These are phyloP conservation scores for Solea solea DNA, from an alignment of 2,113 vertebrate species.

Conservation along the genomic window DNA sequence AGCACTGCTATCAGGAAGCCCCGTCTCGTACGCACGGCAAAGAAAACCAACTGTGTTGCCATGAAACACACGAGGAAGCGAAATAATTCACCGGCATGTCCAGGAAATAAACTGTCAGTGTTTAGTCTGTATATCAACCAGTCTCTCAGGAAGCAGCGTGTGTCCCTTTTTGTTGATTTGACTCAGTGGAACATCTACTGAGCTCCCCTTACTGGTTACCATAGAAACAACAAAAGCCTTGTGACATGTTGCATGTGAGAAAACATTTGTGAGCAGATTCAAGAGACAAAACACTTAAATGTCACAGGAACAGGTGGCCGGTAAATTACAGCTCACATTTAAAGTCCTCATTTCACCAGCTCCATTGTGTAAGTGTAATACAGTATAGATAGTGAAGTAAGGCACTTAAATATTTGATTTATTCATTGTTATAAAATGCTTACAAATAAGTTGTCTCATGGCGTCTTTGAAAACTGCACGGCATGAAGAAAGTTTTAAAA, in stretches of 20 bases:
- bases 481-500: not conserved
- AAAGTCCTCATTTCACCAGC: not conserved
- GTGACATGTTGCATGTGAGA: not conserved
- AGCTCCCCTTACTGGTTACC: conserved; percentile 8
- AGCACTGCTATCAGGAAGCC: too few species aligned
- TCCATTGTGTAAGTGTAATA: not conserved
- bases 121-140: not conserved
- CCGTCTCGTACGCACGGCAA: too few species aligned
- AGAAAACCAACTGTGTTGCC: too few species aligned
- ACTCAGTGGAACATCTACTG: conserved; percentile 4
- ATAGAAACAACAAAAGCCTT: conserved; percentile 24
- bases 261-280: not conserved
- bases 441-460: not conserved
- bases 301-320: not conserved
- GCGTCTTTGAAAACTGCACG: conserved; percentile 12
- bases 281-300: not conserved
- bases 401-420: too few species aligned
- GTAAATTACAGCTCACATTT: not conserved
- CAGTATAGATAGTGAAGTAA: not conserved
- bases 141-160: conserved; percentile 1
- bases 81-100: not conserved
- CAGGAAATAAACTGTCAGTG: not conserved
- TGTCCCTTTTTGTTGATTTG: conserved; percentile 13
- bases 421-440: too few species aligned
- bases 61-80: too few species aligned